Evolutionary conservation across 2,888 invertebrate genomes (phyloP), one percentile per base, ranked within the genome.

Genomic region (Gastracanthus pulcherrimus): DNA sequence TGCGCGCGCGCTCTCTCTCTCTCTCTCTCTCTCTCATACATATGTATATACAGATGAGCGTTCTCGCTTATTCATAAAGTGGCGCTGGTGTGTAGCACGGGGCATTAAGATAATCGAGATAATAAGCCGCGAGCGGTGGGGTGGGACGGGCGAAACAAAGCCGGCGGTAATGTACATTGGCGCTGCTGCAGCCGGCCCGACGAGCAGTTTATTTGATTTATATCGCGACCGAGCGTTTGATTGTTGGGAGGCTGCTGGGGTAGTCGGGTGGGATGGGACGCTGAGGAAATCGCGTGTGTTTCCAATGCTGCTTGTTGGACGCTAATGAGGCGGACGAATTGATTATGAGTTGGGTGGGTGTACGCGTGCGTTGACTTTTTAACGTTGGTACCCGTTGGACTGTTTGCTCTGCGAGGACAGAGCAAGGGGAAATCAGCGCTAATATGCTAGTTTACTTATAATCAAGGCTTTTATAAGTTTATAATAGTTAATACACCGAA

Each of bases 101-200:
- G 19, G 75, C 51, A 70, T 75, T 75, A 80, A 80, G 75, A 80
- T 80, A 70, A 80, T 80, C 75, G 34, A 75, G 80, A 75, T 80
- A 80, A 80, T 80, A 80, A 80, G 75, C 70, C 29, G 58, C 62
- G 31, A 13, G 7, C 23, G 5, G n/a, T n/a, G n/a, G n/a, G n/a
- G n/a, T n/a, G n/a, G n/a, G n/a, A n/a, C n/a, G n/a, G n/a, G 9
- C n/a, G 45, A 26, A 11, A 55, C 36, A 29, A 36, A 55, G 23
- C 66, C n/a, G 13, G 13, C 9, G 4, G 23, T 64, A 69, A 64
- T 80, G 48, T 64, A 74, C 74, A 74, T 69, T 67, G 48, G 13
- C 51, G n/a, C n/a, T 3, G 38, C 38, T 11, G 41, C 7, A 16
- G 55, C n/a, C 19, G 3, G 34, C 34, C 34, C 6, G n/a, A 6